phyloP scores from a whole-genome alignment of 1,140 invertebrate species.

The Nephila pilipes region DNA sequence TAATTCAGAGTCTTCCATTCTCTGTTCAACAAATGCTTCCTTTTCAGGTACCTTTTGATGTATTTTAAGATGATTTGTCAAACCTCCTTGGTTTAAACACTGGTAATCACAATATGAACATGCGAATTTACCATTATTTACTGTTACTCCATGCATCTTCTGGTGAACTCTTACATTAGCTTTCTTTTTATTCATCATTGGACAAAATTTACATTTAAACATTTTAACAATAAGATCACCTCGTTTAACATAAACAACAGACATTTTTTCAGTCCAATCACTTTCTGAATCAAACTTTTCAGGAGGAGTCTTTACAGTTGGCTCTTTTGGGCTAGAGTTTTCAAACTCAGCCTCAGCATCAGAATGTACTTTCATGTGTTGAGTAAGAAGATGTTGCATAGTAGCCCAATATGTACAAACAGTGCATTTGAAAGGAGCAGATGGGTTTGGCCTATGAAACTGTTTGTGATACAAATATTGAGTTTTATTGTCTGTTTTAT shows the following conservation, averaged over 20 bases:
- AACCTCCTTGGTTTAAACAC: constrained; percentile 88
- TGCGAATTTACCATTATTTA: constrained; percentile 78
- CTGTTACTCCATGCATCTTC: constrained; percentile 87
- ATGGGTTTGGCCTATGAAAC: constrained; percentile 86
- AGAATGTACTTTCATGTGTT: constrained; percentile 89
- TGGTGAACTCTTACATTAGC: constrained; percentile 92
- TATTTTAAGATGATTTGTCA: constrained; percentile 89
- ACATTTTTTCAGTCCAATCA: constrained; percentile 79
- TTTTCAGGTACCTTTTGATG: constrained; percentile 83
- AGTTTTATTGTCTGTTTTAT: constrained; percentile 90
- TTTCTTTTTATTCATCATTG: constrained; percentile 87
- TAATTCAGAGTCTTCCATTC: not conserved
- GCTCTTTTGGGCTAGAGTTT: not conserved
- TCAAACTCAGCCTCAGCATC: not conserved
- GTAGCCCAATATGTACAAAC: constrained; percentile 91
- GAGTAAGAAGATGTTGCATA: constrained; percentile 88
- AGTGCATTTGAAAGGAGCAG: constrained; percentile 88
- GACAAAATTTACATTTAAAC: constrained; percentile 92
- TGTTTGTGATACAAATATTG: constrained; percentile 93
- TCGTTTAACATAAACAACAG: constrained; percentile 87
- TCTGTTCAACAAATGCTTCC: constrained; percentile 29
- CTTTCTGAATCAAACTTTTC: constrained; percentile 62
- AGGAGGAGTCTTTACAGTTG: not conserved
- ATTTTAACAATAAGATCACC: constrained; percentile 89
- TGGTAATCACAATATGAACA: constrained; percentile 91